Conservation (phyloP, 2,797 vertebrate genomes). For the Peromyscus aztecus region DNA sequence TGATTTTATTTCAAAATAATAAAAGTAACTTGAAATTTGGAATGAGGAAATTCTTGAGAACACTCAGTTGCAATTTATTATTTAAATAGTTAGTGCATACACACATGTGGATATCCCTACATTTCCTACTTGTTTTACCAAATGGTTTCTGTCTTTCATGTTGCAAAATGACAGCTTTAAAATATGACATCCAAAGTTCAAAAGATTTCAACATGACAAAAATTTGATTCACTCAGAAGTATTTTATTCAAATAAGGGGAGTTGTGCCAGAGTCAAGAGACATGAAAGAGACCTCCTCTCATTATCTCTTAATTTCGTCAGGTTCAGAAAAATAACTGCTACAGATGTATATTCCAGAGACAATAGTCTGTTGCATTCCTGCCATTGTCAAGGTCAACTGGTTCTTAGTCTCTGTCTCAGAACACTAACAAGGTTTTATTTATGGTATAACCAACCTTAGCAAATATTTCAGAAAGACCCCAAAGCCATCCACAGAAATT, state of each 20-base stretch:
- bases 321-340: not conserved
- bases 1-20: not conserved
- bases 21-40: not conserved
- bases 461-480: not conserved
- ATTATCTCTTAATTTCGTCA: not conserved
- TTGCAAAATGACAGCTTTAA: conserved; percentile 40
- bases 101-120: not conserved
- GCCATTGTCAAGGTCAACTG: not conserved
- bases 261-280: not conserved
- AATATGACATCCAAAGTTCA: conserved; percentile 51
- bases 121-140: not conserved
- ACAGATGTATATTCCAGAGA: not conserved
- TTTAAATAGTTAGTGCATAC: not conserved
- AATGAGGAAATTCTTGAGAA: not conserved
- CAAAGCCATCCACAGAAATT: not conserved
- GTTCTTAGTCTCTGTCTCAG: not conserved
- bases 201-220: conserved; percentile 48
- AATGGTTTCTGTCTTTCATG: conserved; percentile 27
- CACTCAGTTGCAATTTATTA: not conserved
- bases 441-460: not conserved
- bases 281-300: not conserved
- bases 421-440: not conserved
- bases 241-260: conserved; percentile 40
- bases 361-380: not conserved
- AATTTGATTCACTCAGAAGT: conserved; percentile 26